These are phyloP conservation scores for Tauraco hartlaubi DNA, from an alignment of 2,797 vertebrate species.

Conservation along the genomic window DNA sequence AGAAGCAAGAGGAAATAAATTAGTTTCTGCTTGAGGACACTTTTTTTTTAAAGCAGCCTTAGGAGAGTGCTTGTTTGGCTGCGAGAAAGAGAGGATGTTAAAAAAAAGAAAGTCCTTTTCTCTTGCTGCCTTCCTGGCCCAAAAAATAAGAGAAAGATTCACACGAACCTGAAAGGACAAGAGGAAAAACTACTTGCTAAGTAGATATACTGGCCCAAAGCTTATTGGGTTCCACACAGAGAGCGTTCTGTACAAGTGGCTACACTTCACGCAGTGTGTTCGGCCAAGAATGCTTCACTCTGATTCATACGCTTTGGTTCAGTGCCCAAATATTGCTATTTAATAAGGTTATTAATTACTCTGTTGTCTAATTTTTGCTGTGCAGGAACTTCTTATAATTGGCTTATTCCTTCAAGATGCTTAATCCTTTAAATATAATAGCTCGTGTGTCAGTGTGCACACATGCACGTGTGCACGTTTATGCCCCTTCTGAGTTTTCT, in stretches of 20 bases:
- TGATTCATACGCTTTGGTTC: conserved; percentile 68
- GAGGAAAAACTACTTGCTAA: conserved; percentile 7
- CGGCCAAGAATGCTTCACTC: conserved; percentile 65
- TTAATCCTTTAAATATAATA: conserved; percentile 27
- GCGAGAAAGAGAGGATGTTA: not conserved
- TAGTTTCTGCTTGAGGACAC: not conserved
- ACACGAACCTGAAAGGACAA: not conserved
- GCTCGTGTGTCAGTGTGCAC: not conserved
- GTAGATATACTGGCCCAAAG: not conserved
- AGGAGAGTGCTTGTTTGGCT: not conserved
- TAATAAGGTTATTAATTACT: conserved; percentile 80
- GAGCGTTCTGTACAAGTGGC: conserved; percentile 21
- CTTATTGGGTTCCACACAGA: not conserved
- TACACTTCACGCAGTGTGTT: conserved; percentile 9
- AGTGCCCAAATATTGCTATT: conserved; percentile 78
- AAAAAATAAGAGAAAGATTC: not conserved
- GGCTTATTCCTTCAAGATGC: conserved; percentile 61
- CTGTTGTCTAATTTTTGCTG: conserved; percentile 74
- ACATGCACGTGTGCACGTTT: not conserved
- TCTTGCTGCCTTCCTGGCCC: not conserved
- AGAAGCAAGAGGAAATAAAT: not conserved
- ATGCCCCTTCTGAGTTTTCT: not conserved
- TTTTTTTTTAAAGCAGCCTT: not conserved
- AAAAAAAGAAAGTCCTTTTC: not conserved
- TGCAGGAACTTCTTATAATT: conserved; percentile 73